These are phyloP conservation scores for Carapus acus DNA, from an alignment of 2,797 vertebrate species.

Conservation along the genomic window DNA sequence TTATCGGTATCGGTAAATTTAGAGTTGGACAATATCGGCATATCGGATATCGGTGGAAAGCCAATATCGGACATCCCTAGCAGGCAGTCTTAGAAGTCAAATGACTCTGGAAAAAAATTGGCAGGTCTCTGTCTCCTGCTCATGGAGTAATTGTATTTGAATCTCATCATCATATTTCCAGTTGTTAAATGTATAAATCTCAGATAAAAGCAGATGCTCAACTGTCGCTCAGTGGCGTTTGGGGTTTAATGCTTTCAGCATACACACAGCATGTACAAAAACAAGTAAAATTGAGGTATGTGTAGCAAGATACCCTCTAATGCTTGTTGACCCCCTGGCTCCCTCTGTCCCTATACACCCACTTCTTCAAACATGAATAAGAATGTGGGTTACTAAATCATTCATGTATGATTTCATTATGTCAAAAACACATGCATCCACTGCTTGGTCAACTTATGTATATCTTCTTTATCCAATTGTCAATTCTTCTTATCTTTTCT, in stretches of 20 bases:
- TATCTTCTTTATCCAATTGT: too few species aligned
- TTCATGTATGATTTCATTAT: constrained; percentile 6
- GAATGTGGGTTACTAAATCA: constrained; percentile 11
- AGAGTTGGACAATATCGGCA: too few species aligned
- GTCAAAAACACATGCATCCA: neutral
- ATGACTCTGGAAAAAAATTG: constrained; percentile 36
- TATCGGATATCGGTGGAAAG: too few species aligned
- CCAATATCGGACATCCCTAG: too few species aligned
- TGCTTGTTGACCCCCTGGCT: constrained; percentile 22
- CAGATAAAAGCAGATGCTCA: constrained; percentile 40
- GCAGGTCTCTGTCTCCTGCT: constrained; percentile 33
- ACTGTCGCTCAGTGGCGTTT: constrained; percentile 24
- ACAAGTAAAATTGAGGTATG: constrained; percentile 18
- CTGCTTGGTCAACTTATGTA: constrained; percentile 1
- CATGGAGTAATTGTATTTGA: constrained; percentile 49
- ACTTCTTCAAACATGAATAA: constrained; percentile 1
- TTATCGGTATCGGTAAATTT: too few species aligned
- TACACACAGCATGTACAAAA: constrained; percentile 35
- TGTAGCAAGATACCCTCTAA: constrained; percentile 16
- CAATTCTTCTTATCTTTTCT: too few species aligned
- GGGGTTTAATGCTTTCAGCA: constrained; percentile 38
- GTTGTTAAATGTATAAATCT: constrained; percentile 47
- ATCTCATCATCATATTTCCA: constrained; percentile 48
- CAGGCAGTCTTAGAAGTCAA: constrained; percentile 37
- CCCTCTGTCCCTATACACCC: neutral